These are phyloP conservation scores for Passer domesticus DNA, from an alignment of 2,113 vertebrate species.

Conservation along the genomic window DNA sequence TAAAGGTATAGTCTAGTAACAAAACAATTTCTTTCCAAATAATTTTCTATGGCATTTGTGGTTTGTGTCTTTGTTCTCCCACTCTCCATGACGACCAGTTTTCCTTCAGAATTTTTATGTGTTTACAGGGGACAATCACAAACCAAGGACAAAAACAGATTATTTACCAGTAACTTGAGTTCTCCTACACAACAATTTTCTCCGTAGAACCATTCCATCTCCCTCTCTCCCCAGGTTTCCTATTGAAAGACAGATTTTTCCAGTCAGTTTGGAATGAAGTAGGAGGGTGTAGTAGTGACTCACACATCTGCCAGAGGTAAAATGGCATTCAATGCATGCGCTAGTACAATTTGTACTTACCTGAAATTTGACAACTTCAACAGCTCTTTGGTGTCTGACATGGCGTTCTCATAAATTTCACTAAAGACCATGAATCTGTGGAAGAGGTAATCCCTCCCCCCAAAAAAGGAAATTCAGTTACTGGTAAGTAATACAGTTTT, in stretches of 20 bases:
- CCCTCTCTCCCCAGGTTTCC: constrained; percentile 1
- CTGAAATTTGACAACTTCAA: constrained; percentile 66
- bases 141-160: constrained; percentile 24
- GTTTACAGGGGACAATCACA: constrained; percentile 23
- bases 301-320: constrained; percentile 57
- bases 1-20: constrained; percentile 18
- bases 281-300: constrained; percentile 63
- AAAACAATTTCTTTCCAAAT: constrained; percentile 34
- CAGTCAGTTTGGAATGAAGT: constrained; percentile 45
- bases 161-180: constrained; percentile 55
- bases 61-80: constrained; percentile 45
- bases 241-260: constrained; percentile 39
- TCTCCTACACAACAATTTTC: constrained; percentile 33
- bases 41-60: constrained; percentile 39
- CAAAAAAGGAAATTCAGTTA: constrained; percentile 52
- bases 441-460: constrained; percentile 18
- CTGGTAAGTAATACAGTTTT: constrained; percentile 69
- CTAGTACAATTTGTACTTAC: constrained; percentile 73
- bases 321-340: constrained; percentile 78
- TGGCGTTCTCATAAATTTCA: constrained; percentile 23
- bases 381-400: constrained; percentile 52
- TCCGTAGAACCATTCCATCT: constrained; percentile 24
- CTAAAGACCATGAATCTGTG: constrained; percentile 47
- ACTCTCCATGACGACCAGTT: constrained; percentile 16
- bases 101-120: constrained; percentile 36